These are phyloP conservation scores for Microcebus tavaratra DNA, from an alignment of 2,113 vertebrate genomes.

Conservation along the genomic window DNA sequence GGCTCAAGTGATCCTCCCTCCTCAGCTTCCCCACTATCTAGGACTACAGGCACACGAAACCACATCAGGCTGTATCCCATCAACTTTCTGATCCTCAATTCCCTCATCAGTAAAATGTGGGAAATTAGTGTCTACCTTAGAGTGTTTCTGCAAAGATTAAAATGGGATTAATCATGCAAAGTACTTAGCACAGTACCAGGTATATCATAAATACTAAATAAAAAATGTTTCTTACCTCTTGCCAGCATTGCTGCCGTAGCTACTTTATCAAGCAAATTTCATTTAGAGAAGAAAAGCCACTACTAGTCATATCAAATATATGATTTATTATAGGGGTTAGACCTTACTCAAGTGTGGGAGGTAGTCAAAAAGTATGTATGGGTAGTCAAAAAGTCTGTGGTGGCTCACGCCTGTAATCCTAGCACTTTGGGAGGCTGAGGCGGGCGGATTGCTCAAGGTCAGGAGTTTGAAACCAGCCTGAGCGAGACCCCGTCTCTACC, in stretches of 20 bases:
- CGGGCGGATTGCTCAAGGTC: no score
- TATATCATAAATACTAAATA: not conserved
- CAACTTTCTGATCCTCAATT: not conserved
- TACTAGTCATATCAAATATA: not conserved
- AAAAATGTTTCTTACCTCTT: not conserved
- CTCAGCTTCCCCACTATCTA: no score
- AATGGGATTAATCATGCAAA: not conserved
- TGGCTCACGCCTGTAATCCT: no score
- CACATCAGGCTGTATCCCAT: no score
- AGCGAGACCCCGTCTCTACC: no score
- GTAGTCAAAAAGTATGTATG: not conserved
- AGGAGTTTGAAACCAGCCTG: no score
- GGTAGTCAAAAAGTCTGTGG: no score
- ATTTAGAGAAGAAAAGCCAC: not conserved
- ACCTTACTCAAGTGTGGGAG: not conserved
- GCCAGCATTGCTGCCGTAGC: not conserved
- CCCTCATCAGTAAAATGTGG: not conserved
- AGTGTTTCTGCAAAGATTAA: not conserved
- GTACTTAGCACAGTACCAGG: not conserved
- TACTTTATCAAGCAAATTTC: not conserved
- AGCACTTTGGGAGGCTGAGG: no score
- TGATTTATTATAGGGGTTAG: not conserved
- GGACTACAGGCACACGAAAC: no score
- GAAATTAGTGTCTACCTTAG: not conserved
- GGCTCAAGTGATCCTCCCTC: no score